Base-by-base conservation (phyloP, 2,797 vertebrate genomes). In the Scomberomorus guttatus region DNA sequence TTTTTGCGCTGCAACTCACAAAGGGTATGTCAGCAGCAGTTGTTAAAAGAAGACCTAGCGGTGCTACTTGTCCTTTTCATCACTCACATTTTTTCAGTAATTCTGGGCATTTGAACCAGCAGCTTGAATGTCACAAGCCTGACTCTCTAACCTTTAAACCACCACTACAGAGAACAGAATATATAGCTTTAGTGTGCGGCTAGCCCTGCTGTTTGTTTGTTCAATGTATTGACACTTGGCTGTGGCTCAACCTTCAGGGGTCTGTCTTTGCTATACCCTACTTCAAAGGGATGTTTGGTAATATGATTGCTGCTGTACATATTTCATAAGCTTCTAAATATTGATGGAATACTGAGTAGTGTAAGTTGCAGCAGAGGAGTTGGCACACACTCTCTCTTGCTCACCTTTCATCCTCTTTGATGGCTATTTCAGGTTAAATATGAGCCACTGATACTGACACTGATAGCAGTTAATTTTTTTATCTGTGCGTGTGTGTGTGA, bases 291-390 rank as follows among this genome's bases (percentile, higher is more conserved):
- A 75, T 77, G 70, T 73, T 81, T 84, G 71, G 75, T 89, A 87
- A 91, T 81, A 82, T 87, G 69, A 80, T 76, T 79, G 60, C 82
- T 37, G 55, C 67, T 42, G 51, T 91, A 54, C 90, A 94, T 94
- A 85, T 91, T 94, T 92, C 27, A 93, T 89, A 62, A 86, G 74
- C 73, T 48, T 82, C 68, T 92, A 87, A 91, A 91, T 92, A 90
- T 90, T 92, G 64, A 92, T 91, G 69, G 56, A 70, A 39, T 71
- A 84, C 61, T 48, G 62, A 79, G 77, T 20, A 39, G 75, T 75
- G 11, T 81, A 79, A 67, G 65, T 82, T 87, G 63, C 78, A 78
- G 68, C 70, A 13, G 68, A 77, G 24, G 44, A 71, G 56, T 61
- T 69, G 0, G n/a, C 66, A 42, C 25, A 34, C 29, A 69, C 56